phyloP scores from a whole-genome alignment of 2,888 invertebrate genomes.

The Hypolimnas misippus region DNA sequence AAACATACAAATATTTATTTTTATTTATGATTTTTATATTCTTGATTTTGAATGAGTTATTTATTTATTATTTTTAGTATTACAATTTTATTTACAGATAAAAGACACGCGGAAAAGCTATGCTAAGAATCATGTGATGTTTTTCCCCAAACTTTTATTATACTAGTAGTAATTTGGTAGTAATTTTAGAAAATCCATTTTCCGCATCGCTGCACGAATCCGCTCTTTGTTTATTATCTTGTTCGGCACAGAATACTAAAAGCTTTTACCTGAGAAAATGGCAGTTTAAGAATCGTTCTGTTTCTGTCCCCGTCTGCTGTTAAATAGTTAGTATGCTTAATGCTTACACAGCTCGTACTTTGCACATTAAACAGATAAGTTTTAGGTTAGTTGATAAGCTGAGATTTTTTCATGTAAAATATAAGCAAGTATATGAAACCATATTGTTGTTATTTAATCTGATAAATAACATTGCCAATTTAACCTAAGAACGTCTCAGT shows the following conservation, averaged over 20 bases:
- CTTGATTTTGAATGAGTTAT: too few relatives aligned
- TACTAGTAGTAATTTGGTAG: not conserved
- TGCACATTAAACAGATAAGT: too few relatives aligned
- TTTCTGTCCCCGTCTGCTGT: not conserved
- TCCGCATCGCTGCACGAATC: not conserved
- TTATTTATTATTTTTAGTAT: too few relatives aligned
- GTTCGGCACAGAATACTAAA: conserved; percentile 1
- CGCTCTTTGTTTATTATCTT: not conserved
- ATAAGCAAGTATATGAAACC: too few relatives aligned
- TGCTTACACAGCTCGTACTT: too few relatives aligned
- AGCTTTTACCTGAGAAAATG: not conserved
- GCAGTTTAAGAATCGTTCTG: not conserved
- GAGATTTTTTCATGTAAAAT: too few relatives aligned
- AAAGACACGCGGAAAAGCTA: not conserved
- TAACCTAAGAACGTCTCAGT: too few relatives aligned
- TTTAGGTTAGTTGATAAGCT: too few relatives aligned
- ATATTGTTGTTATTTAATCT: too few relatives aligned
- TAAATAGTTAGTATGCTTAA: not conserved
- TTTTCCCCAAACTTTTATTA: not conserved
- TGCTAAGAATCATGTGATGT: not conserved
- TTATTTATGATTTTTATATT: too few relatives aligned
- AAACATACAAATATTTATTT: too few relatives aligned
- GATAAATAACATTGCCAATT: too few relatives aligned
- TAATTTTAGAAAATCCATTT: not conserved
- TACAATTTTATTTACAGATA: not conserved